Percentiles rank a stretch among this genome's conserved stretches.
phyloP scores from a whole-genome alignment of 2,797 vertebrate genomes.

The Pseudochromis fuscus region DNA sequence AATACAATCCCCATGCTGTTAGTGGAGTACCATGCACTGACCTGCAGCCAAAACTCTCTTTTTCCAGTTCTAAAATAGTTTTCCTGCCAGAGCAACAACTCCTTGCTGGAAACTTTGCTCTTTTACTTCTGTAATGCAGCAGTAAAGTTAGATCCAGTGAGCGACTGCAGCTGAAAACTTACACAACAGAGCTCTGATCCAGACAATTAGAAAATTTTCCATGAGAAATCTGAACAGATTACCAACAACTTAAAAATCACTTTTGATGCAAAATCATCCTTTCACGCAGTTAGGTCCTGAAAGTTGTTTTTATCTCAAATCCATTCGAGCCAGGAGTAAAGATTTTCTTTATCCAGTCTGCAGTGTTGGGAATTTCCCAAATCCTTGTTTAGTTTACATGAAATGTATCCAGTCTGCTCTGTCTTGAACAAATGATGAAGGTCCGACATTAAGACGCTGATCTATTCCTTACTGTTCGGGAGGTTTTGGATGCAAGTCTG shows the following conservation, averaged over 20 bases:
- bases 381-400: background rate
- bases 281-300: slow-evolving; percentile 1
- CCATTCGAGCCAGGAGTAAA: background rate
- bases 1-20: slow-evolving; percentile 63
- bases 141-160: slow-evolving; percentile 12
- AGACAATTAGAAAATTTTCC: background rate
- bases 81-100: background rate
- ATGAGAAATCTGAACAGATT: background rate
- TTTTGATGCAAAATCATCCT: slow-evolving; percentile 10
- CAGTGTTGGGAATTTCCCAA: slow-evolving; percentile 1
- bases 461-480: slow-evolving; percentile 18
- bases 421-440: slow-evolving; percentile 24
- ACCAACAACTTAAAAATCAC: background rate
- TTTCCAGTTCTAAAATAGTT: slow-evolving; percentile 30
- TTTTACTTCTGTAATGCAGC: background rate
- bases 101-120: background rate
- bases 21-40: slow-evolving; percentile 22
- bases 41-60: slow-evolving; percentile 32
- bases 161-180: background rate
- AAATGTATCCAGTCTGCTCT: background rate
- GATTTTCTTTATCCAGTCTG: background rate
- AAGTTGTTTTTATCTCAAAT: slow-evolving; percentile 7
- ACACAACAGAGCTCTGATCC: background rate
- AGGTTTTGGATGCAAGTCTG: slow-evolving; percentile 18
- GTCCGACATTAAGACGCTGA: background rate